Evolutionary conservation across 2,797 vertebrate species (phyloP), one percentile per base, ranked within the genome.

Genomic region (Simalia tracyae): DNA sequence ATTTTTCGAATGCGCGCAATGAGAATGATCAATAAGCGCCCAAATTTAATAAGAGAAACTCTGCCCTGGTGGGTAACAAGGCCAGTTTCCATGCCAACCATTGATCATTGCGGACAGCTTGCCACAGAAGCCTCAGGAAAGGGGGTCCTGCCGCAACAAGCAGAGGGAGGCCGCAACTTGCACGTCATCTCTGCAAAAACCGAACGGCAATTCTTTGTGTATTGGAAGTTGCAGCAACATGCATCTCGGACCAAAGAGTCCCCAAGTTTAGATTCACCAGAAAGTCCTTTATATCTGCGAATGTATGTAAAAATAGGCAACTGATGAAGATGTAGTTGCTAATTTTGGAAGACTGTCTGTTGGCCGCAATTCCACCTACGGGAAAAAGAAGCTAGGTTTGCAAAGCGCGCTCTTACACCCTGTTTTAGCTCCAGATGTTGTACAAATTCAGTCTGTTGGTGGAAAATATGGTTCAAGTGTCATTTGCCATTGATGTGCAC

Each of bases 31-130:
- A 96, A 97, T 97, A 96, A 91, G 92, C 94, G 94, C 93, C 95
- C 96, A 98, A 97, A 97, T 97, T 97, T 98, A 97, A 98, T 97
- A 97, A 97, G 97, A 96, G 91, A 93, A 97, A 94, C 94, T 97
- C 94, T 95, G 95, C 97, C 97, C 96, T 96, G 91, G 60, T 24
- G 91, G 96, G 95, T 96, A 97, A 97, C 54, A 90, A 97, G 76
- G 95, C 94, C 96, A 72, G 96, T 97, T 97, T 95, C 96, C 96
- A 98, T 97, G 97, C 96, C 97, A 98, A 97, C 97, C 96, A 97
- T 97, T 94, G 90, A 97, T 98, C 96, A 96, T 93, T 85, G 86
- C 95, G 96, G 95, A 96, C 96, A 93, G 94, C 96, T 88, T 14
- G 89, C 95, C 93, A 60, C 91, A 95, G 15, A 66, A 93, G 95